A percentile compares a stretch with the other conserved stretches of the same genome.
phyloP scores from a whole-genome alignment of 2,113 vertebrate genomes.

The Nansenia antarctica region DNA sequence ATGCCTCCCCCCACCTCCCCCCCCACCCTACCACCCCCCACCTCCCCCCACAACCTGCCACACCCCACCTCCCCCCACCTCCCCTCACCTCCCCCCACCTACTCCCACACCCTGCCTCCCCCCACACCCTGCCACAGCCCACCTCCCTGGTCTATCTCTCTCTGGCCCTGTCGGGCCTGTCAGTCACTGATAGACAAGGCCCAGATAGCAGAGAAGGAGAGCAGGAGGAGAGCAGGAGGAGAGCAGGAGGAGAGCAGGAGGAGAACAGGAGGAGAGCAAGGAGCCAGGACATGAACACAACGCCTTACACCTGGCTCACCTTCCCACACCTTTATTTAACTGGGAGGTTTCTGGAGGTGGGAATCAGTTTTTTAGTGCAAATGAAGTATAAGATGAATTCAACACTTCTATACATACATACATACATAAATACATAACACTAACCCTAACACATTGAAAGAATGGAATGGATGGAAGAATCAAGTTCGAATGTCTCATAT shows the following conservation, averaged over 20 bases:
- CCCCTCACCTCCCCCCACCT: neutral
- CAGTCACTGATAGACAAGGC: constrained; percentile 58
- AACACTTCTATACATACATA: neutral
- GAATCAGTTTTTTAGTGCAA: too few relatives aligned
- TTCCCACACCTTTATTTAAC: too few relatives aligned
- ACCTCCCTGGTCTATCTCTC: constrained; percentile 47
- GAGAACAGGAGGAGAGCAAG: constrained; percentile 51
- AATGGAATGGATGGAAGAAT: too few relatives aligned
- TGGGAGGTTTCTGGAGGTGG: too few relatives aligned
- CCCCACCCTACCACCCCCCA: neutral
- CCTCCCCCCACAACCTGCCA: neutral
- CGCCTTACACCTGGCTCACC: neutral
- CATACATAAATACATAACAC: neutral
- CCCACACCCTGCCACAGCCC: neutral
- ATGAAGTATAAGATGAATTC: too few relatives aligned
- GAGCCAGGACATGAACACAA: constrained; percentile 50
- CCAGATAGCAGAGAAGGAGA: constrained; percentile 63
- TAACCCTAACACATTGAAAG: too few relatives aligned
- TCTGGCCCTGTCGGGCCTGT: constrained; percentile 59
- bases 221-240: constrained; percentile 50
- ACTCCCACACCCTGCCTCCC: neutral
- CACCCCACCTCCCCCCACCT: neutral
- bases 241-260: constrained; percentile 43
- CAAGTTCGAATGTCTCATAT: too few relatives aligned
- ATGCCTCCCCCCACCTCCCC: neutral